Conservation (phyloP, 2,888 invertebrate genomes). For the Euproctis similis region DNA sequence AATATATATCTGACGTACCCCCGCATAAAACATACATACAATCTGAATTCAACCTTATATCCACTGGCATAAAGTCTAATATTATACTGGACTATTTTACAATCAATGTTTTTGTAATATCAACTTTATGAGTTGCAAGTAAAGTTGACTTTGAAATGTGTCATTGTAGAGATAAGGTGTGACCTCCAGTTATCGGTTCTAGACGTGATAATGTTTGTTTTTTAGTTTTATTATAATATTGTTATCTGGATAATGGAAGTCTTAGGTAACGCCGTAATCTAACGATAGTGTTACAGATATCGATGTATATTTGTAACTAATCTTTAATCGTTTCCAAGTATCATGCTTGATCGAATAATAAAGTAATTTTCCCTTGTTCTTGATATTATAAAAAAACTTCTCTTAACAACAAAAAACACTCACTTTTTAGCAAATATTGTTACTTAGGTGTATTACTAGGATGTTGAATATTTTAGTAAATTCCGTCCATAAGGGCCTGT, state of each 20-base stretch:
- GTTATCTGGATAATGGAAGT: constrained; percentile 15
- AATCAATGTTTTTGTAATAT: neutral
- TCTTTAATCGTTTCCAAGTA: no score
- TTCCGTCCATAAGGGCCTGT: no score
- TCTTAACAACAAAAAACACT: no score
- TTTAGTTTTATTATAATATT: constrained; percentile 16
- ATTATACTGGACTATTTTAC: neutral
- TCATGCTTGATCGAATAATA: no score
- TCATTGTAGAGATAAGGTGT: constrained; percentile 12
- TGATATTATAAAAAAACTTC: no score
- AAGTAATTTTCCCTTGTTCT: no score
- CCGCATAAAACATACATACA: neutral
- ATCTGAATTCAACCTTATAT: neutral
- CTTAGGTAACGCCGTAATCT: constrained; percentile 20
- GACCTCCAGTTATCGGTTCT: constrained; percentile 23
- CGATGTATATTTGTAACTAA: neutral
- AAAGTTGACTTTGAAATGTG: constrained; percentile 14
- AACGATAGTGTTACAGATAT: constrained; percentile 10
- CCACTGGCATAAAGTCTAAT: neutral
- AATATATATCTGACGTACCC: constrained; percentile 29
- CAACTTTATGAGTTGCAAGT: constrained; percentile 11
- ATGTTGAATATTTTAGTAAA: no score
- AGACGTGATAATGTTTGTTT: constrained; percentile 26
- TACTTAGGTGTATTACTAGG: no score
- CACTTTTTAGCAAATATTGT: no score